A percentile compares a stretch with the other conserved stretches of the same genome.
These are phyloP conservation scores for Potamilus streckersoni DNA, from an alignment of 1,140 invertebrate species.

Conservation along the genomic window DNA sequence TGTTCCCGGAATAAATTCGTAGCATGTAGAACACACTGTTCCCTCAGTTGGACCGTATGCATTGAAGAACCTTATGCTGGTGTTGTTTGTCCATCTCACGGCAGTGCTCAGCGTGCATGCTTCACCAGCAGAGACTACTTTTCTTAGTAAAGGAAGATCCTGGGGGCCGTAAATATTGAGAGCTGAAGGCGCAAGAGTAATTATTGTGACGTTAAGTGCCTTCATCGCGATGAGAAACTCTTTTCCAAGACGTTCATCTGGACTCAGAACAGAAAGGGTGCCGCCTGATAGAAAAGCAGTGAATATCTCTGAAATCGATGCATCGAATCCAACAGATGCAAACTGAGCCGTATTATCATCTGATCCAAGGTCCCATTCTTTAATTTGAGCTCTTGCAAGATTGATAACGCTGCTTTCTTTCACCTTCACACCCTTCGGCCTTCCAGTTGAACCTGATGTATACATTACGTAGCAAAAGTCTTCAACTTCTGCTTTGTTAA, in stretches of 20 bases:
- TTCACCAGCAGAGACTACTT: constrained; percentile 45
- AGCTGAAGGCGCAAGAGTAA: constrained; percentile 44
- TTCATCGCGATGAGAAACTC: constrained; percentile 41
- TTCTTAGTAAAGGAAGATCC: constrained; percentile 36
- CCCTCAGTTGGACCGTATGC: constrained; percentile 49
- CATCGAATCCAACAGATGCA: constrained; percentile 51
- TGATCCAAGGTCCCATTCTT: constrained; percentile 34
- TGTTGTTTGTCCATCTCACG: constrained; percentile 38
- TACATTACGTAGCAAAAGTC: constrained; percentile 47
- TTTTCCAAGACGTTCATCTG: constrained; percentile 39
- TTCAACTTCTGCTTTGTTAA: constrained; percentile 2
- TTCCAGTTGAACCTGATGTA: constrained; percentile 50
- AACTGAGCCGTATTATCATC: constrained; percentile 43
- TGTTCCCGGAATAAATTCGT: constrained; percentile 29
- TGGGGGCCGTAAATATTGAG: constrained; percentile 44
- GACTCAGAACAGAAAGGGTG: constrained; percentile 32
- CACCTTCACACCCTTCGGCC: constrained; percentile 47
- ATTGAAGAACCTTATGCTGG: constrained; percentile 41
- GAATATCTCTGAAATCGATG: constrained; percentile 47
- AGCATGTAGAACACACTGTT: constrained; percentile 48
- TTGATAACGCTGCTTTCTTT: constrained; percentile 37
- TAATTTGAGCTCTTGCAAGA: constrained; percentile 38
- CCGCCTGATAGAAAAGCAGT: constrained; percentile 44
- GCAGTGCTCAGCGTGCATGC: constrained; percentile 43
- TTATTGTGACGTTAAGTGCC: constrained; percentile 34